Conservation (phyloP, 1,140 invertebrate genomes). For the Holcopasites calliopsidis region DNA sequence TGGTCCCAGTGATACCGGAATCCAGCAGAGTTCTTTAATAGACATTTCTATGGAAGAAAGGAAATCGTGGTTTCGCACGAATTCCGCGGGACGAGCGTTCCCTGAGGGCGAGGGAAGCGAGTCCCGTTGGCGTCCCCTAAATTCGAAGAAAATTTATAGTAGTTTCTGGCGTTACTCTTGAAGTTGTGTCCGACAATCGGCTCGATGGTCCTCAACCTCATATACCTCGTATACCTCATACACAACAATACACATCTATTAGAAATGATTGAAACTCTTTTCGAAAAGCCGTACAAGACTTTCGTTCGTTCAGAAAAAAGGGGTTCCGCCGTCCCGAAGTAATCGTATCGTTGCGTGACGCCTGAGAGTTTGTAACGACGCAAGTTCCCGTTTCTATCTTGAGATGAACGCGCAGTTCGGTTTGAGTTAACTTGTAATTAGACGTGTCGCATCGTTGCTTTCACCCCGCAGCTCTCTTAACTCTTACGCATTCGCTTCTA, state of each 20-base stretch:
- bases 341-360: constrained; percentile 32
- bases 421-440: constrained; percentile 38
- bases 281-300: not conserved
- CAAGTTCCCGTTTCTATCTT: constrained; percentile 17
- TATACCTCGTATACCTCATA: no score
- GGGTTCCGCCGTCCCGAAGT: not conserved
- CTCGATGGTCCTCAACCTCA: no score
- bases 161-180: constrained; percentile 29
- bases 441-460: constrained; percentile 13
- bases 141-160: constrained; percentile 54
- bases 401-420: not conserved
- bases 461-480: not conserved
- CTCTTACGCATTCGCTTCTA: not conserved
- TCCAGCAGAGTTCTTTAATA: no score
- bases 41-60: not conserved
- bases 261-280: no score
- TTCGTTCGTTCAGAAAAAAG: not conserved
- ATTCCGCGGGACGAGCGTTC: constrained; percentile 1
- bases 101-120: not conserved
- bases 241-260: no score
- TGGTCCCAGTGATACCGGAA: no score
- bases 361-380: constrained; percentile 14
- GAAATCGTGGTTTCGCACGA: not conserved
- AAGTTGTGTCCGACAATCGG: constrained; percentile 1
- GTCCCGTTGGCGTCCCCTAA: constrained; percentile 42